Percentiles rank a stretch among this genome's conserved stretches.
phyloP scores from a whole-genome alignment of 2,113 vertebrate species.

The Dicerorhinus sumatrensis region DNA sequence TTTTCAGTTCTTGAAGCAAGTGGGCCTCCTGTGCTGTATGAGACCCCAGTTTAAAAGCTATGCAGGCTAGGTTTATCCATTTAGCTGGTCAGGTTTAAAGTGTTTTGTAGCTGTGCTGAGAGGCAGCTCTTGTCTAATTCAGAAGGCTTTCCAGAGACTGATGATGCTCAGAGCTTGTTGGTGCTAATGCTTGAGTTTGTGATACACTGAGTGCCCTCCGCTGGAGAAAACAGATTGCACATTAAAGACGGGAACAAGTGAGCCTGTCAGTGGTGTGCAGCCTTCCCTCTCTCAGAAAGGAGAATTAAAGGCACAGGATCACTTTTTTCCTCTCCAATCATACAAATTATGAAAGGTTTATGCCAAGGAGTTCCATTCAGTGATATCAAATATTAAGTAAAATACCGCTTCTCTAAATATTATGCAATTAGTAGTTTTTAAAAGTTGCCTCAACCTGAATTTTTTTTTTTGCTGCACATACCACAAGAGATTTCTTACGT shows the following conservation, averaged over 20 bases:
- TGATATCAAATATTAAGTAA: not conserved
- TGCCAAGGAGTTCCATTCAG: not conserved
- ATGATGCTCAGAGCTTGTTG: conserved; percentile 88
- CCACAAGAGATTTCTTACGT: not conserved
- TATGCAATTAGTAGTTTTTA: not conserved
- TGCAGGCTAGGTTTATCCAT: conserved; percentile 85
- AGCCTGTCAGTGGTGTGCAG: conserved; percentile 90
- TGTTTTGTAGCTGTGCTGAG: conserved; percentile 88
- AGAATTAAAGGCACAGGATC: conserved; percentile 90
- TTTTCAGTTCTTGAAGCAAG: conserved; percentile 74
- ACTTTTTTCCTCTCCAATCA: conserved; percentile 51
- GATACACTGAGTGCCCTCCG: conserved; percentile 92
- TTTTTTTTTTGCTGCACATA: not conserved
- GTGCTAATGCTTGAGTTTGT: conserved; percentile 88
- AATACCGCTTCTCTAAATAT: not conserved
- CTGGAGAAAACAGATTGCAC: conserved; percentile 90
- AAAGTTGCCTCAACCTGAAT: conserved; percentile 52
- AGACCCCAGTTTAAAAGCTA: conserved; percentile 81
- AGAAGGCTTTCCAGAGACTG: conserved; percentile 88
- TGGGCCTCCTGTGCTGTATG: conserved; percentile 71
- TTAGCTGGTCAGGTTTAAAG: conserved; percentile 85
- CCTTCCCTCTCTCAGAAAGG: conserved; percentile 83
- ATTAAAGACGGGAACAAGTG: conserved; percentile 87
- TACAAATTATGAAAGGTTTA: not conserved
- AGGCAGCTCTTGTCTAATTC: conserved; percentile 88